Base-by-base conservation (phyloP, 2,888 invertebrate species). In the Rhyacophila evoluta region DNA sequence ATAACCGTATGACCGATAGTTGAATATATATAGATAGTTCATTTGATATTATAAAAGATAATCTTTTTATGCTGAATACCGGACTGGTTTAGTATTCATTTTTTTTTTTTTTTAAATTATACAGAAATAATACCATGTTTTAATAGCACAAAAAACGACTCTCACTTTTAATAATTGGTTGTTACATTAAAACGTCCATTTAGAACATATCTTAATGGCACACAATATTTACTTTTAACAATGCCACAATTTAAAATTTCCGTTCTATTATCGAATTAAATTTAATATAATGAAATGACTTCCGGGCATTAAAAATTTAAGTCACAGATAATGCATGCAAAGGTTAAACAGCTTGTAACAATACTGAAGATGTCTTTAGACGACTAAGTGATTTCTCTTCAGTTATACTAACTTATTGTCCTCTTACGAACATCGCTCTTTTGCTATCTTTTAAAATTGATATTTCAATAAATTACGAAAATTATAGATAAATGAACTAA, bases 221-320 rank as follows among this genome's bases (percentile, higher is more conserved):
- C 55, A 55, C 15, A 55, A 55, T 55, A 55, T 55, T 55, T 55
- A 55, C 55, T 10, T 55, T 55, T 55, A 55, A 55, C 55, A 55
- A 55, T 55, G 55, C 55, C 55, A 55, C 55, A 55, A 55, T 55
- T 55, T 55, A 55, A 55, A 55, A 55, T 55, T 55, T 55, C 55
- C 55, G 55, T 55, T 19, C 55, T 10, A 55, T 55, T 55, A 55
- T 55, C 55, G 55, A 19, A 55, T 55, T 55, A 55, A 55, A 55
- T 55, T 55, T 55, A 55, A 55, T 55, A 55, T 55, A 55, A 55
- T 55, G 55, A 55, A 55, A 55, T 19, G 55, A 55, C 55, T 55
- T 55, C 55, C 55, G 55, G 55, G 55, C 55, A 55, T 55, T 55
- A 55, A 55, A 55, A 19, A 55, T 55, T 55, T 55, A 55, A 55